Conservation (phyloP, 2,797 vertebrate species). For the Triplophysa bombifrons region DNA sequence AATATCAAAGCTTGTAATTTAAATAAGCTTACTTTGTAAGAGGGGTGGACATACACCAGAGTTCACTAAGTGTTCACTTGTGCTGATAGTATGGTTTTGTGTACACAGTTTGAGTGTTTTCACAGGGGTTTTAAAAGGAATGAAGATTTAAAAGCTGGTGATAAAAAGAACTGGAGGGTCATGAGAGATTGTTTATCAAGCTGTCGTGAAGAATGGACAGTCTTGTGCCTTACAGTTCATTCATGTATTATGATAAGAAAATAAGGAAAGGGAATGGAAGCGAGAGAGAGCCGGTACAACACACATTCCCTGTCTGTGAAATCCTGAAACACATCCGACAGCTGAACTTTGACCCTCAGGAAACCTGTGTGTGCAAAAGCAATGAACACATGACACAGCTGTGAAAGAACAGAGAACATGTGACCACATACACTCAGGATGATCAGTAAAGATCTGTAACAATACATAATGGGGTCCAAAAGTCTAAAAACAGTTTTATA, state of each 20-base stretch:
- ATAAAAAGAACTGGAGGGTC: background rate
- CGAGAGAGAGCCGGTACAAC: too few relatives aligned
- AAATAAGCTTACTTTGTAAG: slow-evolving; percentile 23
- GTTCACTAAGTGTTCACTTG: background rate
- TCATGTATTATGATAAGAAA: background rate
- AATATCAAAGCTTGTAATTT: slow-evolving; percentile 33
- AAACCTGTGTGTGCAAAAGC: slow-evolving; percentile 20
- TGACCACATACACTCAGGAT: slow-evolving; percentile 1
- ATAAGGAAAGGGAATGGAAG: background rate
- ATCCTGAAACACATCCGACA: slow-evolving; percentile 30
- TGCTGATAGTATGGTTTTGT: slow-evolving; percentile 15
- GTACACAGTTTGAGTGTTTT: background rate
- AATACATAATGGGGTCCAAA: background rate
- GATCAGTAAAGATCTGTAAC: background rate
- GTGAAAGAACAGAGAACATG: slow-evolving; percentile 15
- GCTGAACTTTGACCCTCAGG: slow-evolving; percentile 38
- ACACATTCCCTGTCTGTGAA: background rate
- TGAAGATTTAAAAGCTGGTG: slow-evolving; percentile 5
- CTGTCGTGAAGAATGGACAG: background rate
- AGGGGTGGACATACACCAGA: slow-evolving; percentile 12
- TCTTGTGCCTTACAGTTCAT: background rate
- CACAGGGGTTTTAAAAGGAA: slow-evolving; percentile 17
- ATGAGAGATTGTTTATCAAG: slow-evolving; percentile 20
- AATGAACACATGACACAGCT: slow-evolving; percentile 26
- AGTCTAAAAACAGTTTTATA: background rate